These are phyloP conservation scores for Dendrocincla tyrannina DNA, from an alignment of 2,797 vertebrate species.

Conservation along the genomic window DNA sequence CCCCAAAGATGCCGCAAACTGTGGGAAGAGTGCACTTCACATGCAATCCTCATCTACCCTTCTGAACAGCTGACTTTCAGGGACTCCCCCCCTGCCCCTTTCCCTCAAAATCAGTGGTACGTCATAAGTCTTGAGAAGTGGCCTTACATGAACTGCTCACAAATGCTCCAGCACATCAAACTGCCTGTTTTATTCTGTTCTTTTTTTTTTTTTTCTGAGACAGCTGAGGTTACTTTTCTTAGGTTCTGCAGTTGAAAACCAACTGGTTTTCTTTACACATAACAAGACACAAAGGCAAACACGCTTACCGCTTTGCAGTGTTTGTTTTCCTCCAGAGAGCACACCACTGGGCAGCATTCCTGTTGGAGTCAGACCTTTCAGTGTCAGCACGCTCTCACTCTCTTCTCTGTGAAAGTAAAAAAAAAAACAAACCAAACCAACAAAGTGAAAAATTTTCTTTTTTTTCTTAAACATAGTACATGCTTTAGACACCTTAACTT, in stretches of 20 bases:
- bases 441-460: neutral
- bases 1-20: neutral
- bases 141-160: neutral
- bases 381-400: constrained; percentile 96
- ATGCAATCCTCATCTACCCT: neutral
- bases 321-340: constrained; percentile 96
- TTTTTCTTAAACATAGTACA: rapidly evolving
- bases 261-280: neutral
- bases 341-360: constrained; percentile 98
- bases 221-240: neutral
- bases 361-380: constrained; percentile 97
- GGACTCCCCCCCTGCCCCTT: rapidly evolving
- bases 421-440: neutral
- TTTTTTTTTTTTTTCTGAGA: neutral
- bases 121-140: neutral
- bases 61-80: neutral
- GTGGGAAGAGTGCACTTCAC: neutral
- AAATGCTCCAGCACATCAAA: neutral
- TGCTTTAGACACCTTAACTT: neutral
- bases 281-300: neutral
- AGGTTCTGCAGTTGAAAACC: constrained; percentile 12
- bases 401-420: constrained; percentile 85
- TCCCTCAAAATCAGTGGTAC: neutral
- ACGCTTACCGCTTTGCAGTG: constrained; percentile 95
- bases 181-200: neutral